phyloP scores from a whole-genome alignment of 2,888 invertebrate species.

The Pogonocherus hispidulus region DNA sequence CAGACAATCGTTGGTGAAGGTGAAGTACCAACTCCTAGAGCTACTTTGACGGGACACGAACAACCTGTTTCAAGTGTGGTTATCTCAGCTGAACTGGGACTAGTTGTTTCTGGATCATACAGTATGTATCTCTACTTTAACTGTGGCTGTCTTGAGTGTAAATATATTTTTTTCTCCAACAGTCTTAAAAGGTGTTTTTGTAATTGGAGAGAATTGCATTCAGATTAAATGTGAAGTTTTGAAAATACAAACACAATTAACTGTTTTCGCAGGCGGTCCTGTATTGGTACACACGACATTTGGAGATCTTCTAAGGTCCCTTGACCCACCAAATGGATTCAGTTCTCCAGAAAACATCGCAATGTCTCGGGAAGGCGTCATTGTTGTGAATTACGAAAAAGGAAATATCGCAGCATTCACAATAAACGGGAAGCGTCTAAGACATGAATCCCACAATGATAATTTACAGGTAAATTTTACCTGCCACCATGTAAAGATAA shows the following conservation, averaged over 20 bases:
- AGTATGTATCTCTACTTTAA: constrained; percentile 68
- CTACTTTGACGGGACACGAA: constrained; percentile 97
- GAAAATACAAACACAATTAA: too few species aligned
- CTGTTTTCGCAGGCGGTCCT: constrained; percentile 82
- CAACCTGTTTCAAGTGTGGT: constrained; percentile 95
- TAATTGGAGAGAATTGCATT: too few species aligned
- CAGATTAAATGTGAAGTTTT: too few species aligned
- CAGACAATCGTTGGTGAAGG: constrained; percentile 98
- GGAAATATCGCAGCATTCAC: constrained; percentile 95
- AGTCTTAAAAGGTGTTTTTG: too few species aligned
- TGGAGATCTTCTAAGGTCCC: constrained; percentile 94
- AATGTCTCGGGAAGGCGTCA: constrained; percentile 96
- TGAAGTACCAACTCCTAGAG: constrained; percentile 94
- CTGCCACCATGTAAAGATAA: too few species aligned
- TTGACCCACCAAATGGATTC: constrained; percentile 85
- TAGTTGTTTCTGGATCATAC: constrained; percentile 94
- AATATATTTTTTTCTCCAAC: too few species aligned
- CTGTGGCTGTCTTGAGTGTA: too few species aligned
- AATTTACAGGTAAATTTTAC: constrained; percentile 84
- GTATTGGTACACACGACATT: constrained; percentile 98
- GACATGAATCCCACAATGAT: constrained; percentile 94
- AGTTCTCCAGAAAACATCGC: constrained; percentile 88
- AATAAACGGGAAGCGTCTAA: constrained; percentile 90
- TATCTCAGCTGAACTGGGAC: constrained; percentile 97
- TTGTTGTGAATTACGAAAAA: constrained; percentile 93